Conservation (phyloP, 2,888 invertebrate species). For the Anoplius nigerrimus region DNA sequence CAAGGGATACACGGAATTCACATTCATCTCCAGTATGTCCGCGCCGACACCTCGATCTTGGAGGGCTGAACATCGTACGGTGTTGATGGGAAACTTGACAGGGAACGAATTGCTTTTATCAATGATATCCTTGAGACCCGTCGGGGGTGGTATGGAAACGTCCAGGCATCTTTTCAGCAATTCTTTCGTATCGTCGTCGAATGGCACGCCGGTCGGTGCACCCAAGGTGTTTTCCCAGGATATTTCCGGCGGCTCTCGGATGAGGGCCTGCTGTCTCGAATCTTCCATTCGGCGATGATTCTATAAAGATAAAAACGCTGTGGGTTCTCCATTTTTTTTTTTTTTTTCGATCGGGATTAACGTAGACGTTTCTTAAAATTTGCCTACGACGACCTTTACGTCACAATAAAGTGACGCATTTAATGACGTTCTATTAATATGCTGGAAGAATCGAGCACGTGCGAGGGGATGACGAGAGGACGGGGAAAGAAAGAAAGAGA, state of each 20-base stretch:
- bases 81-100: conserved; percentile 71
- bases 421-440: too few relatives aligned
- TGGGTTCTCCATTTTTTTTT: not conserved
- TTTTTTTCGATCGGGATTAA: too few relatives aligned
- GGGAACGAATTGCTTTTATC: conserved; percentile 72
- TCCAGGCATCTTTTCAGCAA: conserved; percentile 63
- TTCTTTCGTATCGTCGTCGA: conserved; percentile 68
- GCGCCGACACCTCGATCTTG: conserved; percentile 61
- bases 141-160: conserved; percentile 57
- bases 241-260: conserved; percentile 67
- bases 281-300: conserved; percentile 47
- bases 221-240: conserved; percentile 71
- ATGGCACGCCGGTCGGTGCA: conserved; percentile 66
- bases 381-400: not conserved
- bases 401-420: not conserved
- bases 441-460: too few relatives aligned
- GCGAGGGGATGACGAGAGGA: not conserved
- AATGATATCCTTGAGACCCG: conserved; percentile 64
- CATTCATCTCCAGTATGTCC: conserved; percentile 66
- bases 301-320: conserved; percentile 26
- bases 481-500: not conserved
- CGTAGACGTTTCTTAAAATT: too few relatives aligned
- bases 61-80: conserved; percentile 63
- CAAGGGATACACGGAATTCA: conserved; percentile 80
- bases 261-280: conserved; percentile 39